phyloP scores from a whole-genome alignment of 2,888 invertebrate species.

The Augiades crinisus region DNA sequence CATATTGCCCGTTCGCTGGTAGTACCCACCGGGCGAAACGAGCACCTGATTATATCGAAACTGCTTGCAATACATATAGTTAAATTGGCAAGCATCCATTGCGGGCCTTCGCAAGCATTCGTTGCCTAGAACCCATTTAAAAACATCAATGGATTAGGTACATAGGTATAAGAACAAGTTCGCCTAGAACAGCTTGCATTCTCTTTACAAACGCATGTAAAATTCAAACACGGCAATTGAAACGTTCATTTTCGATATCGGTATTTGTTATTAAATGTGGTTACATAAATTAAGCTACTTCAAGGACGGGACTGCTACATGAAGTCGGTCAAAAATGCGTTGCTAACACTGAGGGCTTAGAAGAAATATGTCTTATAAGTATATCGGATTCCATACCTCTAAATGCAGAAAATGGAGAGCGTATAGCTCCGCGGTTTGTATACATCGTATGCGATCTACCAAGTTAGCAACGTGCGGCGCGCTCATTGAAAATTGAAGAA shows the following conservation, averaged over 20 bases:
- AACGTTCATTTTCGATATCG: neutral
- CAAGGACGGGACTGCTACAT: neutral
- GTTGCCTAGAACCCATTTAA: neutral
- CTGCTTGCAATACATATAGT: neutral
- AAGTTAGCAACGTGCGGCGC: too few species aligned
- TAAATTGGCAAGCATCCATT: neutral
- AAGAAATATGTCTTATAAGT: too few species aligned
- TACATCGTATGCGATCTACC: too few species aligned
- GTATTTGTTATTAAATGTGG: neutral
- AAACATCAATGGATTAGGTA: neutral
- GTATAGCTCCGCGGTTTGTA: too few species aligned
- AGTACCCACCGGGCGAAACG: conserved; percentile 18
- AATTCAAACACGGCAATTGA: conserved; percentile 7
- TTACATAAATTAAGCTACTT: neutral
- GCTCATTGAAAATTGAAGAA: too few species aligned
- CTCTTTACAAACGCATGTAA: conserved; percentile 9
- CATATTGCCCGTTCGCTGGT: conserved; percentile 20
- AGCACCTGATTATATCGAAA: conserved; percentile 18
- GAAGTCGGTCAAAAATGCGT: neutral
- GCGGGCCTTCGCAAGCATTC: too few species aligned
- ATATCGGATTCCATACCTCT: too few species aligned
- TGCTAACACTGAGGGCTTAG: neutral
- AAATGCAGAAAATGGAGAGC: too few species aligned
- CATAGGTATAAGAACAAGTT: neutral
- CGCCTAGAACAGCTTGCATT: neutral